These are phyloP conservation scores for Acanthosepion esculentum DNA, from an alignment of 2,888 invertebrate species.

Conservation along the genomic window DNA sequence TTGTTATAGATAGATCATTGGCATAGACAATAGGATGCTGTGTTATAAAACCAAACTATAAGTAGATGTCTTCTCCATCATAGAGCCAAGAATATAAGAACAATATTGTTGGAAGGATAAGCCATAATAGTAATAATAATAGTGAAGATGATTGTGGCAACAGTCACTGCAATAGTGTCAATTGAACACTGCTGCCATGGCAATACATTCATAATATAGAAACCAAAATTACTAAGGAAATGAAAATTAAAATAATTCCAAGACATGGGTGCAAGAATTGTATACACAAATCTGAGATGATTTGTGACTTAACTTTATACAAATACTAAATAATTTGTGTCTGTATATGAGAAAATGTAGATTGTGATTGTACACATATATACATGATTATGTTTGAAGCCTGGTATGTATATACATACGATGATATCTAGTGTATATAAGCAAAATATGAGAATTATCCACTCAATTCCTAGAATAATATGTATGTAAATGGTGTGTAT, in stretches of 20 bases:
- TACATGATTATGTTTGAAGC: conserved; percentile 2
- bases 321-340: conserved; percentile 7
- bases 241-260: neutral
- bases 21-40: neutral
- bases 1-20: neutral
- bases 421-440: neutral
- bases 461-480: neutral
- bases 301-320: neutral
- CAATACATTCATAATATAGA: neutral
- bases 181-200: neutral
- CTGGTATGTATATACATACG: neutral
- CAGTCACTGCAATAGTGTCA: neutral
- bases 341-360: neutral
- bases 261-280: neutral
- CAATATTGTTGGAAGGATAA: neutral
- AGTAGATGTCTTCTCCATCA: neutral
- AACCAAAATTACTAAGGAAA: neutral
- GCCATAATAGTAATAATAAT: conserved; percentile 12
- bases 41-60: neutral
- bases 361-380: neutral
- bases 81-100: neutral
- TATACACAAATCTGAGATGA: neutral
- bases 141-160: neutral
- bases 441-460: neutral
- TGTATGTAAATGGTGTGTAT: neutral